These are phyloP conservation scores for Urocitellus parryii DNA, from an alignment of 2,113 vertebrate genomes.

Conservation along the genomic window DNA sequence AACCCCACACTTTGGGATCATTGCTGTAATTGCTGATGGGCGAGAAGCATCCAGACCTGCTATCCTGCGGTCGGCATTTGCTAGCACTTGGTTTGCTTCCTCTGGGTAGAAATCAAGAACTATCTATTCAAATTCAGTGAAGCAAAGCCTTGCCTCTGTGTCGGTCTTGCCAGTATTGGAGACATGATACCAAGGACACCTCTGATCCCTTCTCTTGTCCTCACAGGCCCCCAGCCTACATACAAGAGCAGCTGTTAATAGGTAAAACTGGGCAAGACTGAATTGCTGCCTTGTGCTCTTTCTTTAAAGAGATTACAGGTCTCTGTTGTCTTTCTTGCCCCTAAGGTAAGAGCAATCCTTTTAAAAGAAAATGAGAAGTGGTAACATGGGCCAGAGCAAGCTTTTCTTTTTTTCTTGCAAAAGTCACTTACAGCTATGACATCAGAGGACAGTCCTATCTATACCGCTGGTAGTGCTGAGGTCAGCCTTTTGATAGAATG, in stretches of 20 bases:
- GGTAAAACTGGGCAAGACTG: background rate
- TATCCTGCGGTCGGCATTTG: background rate
- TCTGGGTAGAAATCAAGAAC: background rate
- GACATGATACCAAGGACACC: background rate
- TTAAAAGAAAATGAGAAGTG: background rate
- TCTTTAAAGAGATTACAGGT: background rate
- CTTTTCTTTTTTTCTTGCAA: constrained; percentile 7
- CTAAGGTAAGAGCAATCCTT: background rate
- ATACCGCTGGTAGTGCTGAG: background rate
- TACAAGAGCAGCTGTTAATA: background rate
- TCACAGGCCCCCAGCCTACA: background rate
- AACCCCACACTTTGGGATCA: background rate
- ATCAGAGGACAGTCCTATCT: background rate
- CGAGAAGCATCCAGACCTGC: background rate
- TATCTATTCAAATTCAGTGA: background rate
- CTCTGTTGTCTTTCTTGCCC: background rate
- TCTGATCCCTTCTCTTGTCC: background rate
- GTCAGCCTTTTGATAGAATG: background rate
- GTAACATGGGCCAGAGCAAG: background rate
- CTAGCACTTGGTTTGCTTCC: background rate
- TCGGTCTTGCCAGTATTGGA: background rate
- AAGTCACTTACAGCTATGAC: background rate
- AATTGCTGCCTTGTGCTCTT: background rate
- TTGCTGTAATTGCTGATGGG: background rate
- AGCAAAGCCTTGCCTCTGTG: background rate